Evolutionary conservation across 2,888 invertebrate species (phyloP), one percentile per base, ranked within the genome.

Genomic region (Acleris laterana): DNA sequence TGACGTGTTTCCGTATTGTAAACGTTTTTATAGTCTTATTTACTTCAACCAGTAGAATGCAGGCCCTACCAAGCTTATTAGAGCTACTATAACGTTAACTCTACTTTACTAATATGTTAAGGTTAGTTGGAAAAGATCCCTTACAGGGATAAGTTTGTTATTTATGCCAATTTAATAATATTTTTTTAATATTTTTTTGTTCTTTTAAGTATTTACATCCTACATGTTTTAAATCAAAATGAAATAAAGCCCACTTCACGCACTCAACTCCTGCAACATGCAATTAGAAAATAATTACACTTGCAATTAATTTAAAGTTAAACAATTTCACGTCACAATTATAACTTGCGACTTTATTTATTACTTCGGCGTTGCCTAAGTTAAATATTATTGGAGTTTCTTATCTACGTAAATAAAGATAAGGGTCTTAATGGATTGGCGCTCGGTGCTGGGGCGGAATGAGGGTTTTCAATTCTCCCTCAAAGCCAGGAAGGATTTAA

Each of bases 381-480:
- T 76, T 50, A 71, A 69, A 69, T 70, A 70, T 69, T 67, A 69
- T 68, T 58, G 63, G 67, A 74, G 70, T 73, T 74, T 72, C 72
- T 74, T 61, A 65, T 65, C 56, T 56, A 22, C 28, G 44, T 17
- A 49, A 13, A 60, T 51, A 50, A 63, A 72, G 74, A 76, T 76
- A 74, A 71, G 68, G 66, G 73, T 74, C 71, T 62, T 67, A 73
- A 74, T 73, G 69, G 71, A 74, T 75, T 73, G 75, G 70, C 22
- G 63, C 59, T 62, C 57, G 58, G 56, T 38, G 20, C 50, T 44
- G 28, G 63, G 61, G 64, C 48, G 52, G 57, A 42, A 25, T 42
- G 62, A 52, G 67, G 62, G 66, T 63, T 71, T 63, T 59, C 63
- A 65, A 69, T 66, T 63, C 69, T 9, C 56, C 66, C 56, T 52